Base-by-base conservation (phyloP, 2,888 invertebrate genomes). In the Nomada fabriciana region DNA sequence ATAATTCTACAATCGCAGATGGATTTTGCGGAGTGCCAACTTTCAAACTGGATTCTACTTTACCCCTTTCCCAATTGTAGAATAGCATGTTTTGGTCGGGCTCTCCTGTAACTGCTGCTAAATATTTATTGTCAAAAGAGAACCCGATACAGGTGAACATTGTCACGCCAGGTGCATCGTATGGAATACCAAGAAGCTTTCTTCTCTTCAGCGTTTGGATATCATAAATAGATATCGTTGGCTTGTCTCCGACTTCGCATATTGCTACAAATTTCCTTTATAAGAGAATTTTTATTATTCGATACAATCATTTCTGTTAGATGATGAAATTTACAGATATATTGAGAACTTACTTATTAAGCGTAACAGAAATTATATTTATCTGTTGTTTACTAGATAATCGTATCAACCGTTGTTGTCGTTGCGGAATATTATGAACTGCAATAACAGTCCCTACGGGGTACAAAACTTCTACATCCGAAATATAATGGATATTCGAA, bases 81-180 rank as follows among this genome's bases (percentile, higher is more conserved):
- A 97, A 96, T 91, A 97, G 95, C 94, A 97, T 94, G 88, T 95
- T 96, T 96, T 97, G 97, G 92, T 98, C 98, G 0, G 98, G 98
- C 82, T 96, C 96, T 2, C 97, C 97, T 0, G 97, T 97, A 47
- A 98, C 96, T 0, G 97, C 96, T 1, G 97, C 96, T 15, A 99
- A 93, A 85, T 96, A 96, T 92, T 97, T 97, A 2, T 97, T 97
- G 92, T 98, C 98, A 81, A 95, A 96, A 0, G 97, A 97, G 90
- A 99, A 98, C 43, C 96, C 95, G 0, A 98, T 94, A 76, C 96
- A 96, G 15, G 96, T 96, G 91, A 97, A 97, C 90, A 96, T 96
- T 74, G 94, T 95, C 0, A 96, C 95, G 4, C 91, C 91, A 1
- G 95, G 94, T 0, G 95, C 94, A 64, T 96, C 95, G 52, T 91